A percentile compares a stretch with the other conserved stretches of the same genome.
phyloP scores from a whole-genome alignment of 2,113 vertebrate species.

The Anoura caudifer region DNA sequence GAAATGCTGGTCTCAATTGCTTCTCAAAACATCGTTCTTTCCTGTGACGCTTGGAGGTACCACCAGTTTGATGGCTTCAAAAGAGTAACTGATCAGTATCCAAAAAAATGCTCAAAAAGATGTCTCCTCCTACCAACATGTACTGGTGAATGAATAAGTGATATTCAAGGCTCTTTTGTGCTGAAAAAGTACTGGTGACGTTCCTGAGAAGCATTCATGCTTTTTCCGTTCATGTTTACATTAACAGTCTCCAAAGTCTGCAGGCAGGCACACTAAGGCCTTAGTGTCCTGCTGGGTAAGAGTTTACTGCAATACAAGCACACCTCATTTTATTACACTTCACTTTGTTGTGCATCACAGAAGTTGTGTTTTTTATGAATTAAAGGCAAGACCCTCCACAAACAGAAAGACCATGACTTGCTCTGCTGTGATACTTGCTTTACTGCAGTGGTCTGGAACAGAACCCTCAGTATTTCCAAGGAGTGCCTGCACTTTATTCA shows the following conservation, averaged over 20 bases:
- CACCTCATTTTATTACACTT: background rate
- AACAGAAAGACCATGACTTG: background rate
- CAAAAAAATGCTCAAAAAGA: conserved; percentile 21
- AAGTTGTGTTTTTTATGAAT: background rate
- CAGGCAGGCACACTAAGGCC: background rate
- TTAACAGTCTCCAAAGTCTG: background rate
- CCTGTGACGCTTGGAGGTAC: background rate
- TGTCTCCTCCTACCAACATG: conserved; percentile 39
- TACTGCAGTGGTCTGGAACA: background rate
- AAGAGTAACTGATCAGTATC: conserved; percentile 26
- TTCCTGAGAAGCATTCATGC: background rate
- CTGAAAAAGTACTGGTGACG: background rate
- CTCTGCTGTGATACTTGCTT: background rate
- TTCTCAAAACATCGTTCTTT: background rate
- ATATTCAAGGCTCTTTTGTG: conserved; percentile 20
- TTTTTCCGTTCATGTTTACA: background rate
- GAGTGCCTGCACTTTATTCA: background rate
- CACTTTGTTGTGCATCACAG: background rate
- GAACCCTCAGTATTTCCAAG: background rate
- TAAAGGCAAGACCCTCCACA: background rate
- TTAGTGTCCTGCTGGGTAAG: accelerated
- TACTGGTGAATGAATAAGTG: conserved; percentile 57
- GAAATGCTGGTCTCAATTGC: background rate
- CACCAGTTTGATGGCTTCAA: conserved; percentile 17
- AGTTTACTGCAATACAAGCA: background rate